Evolutionary conservation across 2,113 vertebrate genomes (phyloP).

Genomic region (Phylloscopus trochilus): DNA sequence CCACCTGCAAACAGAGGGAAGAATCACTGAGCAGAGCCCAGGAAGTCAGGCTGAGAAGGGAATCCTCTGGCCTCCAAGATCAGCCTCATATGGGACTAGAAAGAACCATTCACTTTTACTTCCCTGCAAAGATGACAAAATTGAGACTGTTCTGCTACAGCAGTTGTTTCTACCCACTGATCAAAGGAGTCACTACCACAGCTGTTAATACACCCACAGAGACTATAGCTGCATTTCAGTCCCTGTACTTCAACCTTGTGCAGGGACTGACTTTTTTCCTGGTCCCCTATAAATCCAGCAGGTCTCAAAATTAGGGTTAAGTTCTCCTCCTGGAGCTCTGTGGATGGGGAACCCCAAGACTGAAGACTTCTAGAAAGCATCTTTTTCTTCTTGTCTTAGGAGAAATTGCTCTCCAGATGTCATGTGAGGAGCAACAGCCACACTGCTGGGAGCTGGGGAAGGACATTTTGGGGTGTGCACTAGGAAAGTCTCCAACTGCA

Average conservation of each 20-base stretch:
- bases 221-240: fast-evolving
- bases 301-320: not conserved
- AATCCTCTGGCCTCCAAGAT: no score
- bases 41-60: no score
- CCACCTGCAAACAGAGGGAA: no score
- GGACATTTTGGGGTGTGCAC: not conserved
- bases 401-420: not conserved
- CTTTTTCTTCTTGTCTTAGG: not conserved
- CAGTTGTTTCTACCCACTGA: not conserved
- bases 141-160: not conserved
- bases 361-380: not conserved
- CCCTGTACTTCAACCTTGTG: not conserved
- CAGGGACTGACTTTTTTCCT: not conserved
- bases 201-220: not conserved
- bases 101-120: not conserved
- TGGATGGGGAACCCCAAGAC: not conserved
- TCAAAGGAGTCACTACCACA: not conserved
- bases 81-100: no score
- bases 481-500: not conserved
- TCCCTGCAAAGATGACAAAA: not conserved
- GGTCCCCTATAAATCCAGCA: not conserved
- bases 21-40: no score
- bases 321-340: not conserved
- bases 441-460: not conserved
- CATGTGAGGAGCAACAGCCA: not conserved